These are phyloP conservation scores for Actinernus sp. DNA, from an alignment of 92 coral and sea anemone species.

Conservation along the genomic window DNA sequence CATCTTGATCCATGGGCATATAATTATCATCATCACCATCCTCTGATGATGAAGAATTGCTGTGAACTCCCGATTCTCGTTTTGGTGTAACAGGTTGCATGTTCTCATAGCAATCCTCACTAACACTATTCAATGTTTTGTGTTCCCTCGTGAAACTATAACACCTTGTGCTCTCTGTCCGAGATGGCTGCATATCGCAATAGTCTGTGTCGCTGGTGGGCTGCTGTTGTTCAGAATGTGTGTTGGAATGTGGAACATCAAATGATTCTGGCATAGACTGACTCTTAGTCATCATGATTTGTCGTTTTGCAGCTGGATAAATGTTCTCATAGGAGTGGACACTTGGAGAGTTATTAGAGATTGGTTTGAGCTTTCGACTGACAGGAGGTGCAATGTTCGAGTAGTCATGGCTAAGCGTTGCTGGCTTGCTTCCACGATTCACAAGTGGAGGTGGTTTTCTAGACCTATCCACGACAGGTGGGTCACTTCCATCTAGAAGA, in stretches of 20 bases:
- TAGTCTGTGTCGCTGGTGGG: slow-evolving; percentile 70
- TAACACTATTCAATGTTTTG: too few relatives aligned
- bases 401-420: slow-evolving; percentile 65
- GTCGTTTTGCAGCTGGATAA: slow-evolving; percentile 4
- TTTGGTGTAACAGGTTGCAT: slow-evolving; percentile 49
- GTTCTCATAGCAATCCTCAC: slow-evolving; percentile 66
- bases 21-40: slow-evolving; percentile 75
- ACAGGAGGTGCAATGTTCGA: slow-evolving; percentile 84
- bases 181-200: slow-evolving; percentile 70
- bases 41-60: slow-evolving; percentile 82
- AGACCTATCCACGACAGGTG: slow-evolving; percentile 66
- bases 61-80: slow-evolving; percentile 71
- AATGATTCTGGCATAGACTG: slow-evolving; percentile 31
- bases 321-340: slow-evolving; percentile 59
- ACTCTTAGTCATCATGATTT: neutral
- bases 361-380: slow-evolving; percentile 50
- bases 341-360: slow-evolving; percentile 1
- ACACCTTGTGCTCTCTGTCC: slow-evolving; percentile 79
- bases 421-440: slow-evolving; percentile 67
- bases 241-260: neutral
- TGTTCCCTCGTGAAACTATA: slow-evolving; percentile 69
- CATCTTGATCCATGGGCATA: slow-evolving; percentile 33
- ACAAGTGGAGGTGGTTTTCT: slow-evolving; percentile 78
- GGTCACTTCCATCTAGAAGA: slow-evolving; percentile 1
- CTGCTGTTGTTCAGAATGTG: neutral